A percentile compares a stretch with the other conserved stretches of the same genome.
phyloP scores from a whole-genome alignment of 2,113 vertebrate species.

The Atherinomorus stipes region DNA sequence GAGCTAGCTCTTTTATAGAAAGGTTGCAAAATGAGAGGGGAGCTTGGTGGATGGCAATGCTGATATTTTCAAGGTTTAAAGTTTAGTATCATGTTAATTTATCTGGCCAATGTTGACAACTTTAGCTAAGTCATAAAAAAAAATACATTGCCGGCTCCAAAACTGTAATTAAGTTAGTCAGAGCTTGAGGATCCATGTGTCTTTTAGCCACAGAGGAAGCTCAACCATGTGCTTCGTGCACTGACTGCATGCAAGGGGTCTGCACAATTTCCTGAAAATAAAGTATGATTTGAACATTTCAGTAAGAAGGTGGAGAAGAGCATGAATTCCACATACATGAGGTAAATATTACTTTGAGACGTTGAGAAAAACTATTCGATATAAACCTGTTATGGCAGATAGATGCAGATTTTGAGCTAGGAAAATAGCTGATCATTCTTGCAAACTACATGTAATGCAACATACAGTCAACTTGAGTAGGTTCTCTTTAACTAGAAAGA shows the following conservation, averaged over 20 bases:
- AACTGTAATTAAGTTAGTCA: neutral
- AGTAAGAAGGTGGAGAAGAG: too few species aligned
- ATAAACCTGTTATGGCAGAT: too few species aligned
- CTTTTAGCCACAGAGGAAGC: neutral
- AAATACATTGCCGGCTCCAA: neutral
- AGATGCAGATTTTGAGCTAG: too few species aligned
- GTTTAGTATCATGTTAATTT: neutral
- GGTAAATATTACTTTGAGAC: too few species aligned
- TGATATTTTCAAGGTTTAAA: neutral
- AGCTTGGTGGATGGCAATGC: neutral
- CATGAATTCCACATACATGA: too few species aligned
- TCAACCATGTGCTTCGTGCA: neutral
- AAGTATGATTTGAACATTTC: too few species aligned
- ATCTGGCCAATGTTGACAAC: neutral
- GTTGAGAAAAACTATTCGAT: too few species aligned
- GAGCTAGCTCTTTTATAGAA: neutral
- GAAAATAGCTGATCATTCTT: neutral
- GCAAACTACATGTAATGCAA: neutral
- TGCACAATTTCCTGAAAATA: neutral
- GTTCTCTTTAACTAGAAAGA: too few species aligned
- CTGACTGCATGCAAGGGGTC: neutral
- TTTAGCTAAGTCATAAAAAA: neutral
- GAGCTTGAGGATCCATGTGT: neutral
- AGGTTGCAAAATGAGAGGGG: neutral
- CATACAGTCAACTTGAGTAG: too few species aligned